Conservation (phyloP, 2,888 invertebrate species). For the Mythimna ferrago region DNA sequence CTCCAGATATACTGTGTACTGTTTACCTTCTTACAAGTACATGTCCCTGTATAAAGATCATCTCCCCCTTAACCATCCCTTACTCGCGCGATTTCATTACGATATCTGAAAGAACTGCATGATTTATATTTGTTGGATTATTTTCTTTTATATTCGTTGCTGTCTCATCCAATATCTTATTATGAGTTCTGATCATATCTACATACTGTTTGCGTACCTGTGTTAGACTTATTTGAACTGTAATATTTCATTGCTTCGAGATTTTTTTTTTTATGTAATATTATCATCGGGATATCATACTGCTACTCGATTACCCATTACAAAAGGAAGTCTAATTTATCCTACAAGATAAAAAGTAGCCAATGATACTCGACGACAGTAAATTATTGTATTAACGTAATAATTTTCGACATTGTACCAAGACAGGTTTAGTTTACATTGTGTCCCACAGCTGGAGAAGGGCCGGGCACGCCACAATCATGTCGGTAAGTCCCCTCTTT, state of each 20-base stretch:
- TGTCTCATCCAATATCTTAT: slow-evolving; percentile 67
- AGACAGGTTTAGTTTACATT: too few species aligned
- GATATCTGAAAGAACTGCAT: slow-evolving; percentile 75
- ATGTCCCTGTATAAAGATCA: neutral
- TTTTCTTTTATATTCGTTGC: slow-evolving; percentile 70
- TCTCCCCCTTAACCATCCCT: slow-evolving; percentile 65
- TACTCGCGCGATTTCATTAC: slow-evolving; percentile 81
- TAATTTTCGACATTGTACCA: too few species aligned
- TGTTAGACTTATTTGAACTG: slow-evolving; percentile 31
- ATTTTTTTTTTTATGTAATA: slow-evolving; percentile 5
- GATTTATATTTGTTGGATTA: slow-evolving; percentile 75
- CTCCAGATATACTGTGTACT: neutral
- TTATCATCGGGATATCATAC: too few species aligned
- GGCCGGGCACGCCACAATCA: too few species aligned
- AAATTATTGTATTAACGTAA: too few species aligned
- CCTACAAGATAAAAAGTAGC: too few species aligned
- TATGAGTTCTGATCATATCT: slow-evolving; percentile 64
- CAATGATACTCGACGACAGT: too few species aligned
- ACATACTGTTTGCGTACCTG: slow-evolving; percentile 39
- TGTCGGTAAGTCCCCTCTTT: too few species aligned
- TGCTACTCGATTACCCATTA: too few species aligned
- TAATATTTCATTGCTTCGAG: slow-evolving; percentile 24
- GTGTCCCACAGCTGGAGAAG: too few species aligned
- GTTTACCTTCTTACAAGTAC: neutral
- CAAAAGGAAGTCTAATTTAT: too few species aligned